phyloP scores from a whole-genome alignment of 2,113 vertebrate species.

The Clinocottus analis region DNA sequence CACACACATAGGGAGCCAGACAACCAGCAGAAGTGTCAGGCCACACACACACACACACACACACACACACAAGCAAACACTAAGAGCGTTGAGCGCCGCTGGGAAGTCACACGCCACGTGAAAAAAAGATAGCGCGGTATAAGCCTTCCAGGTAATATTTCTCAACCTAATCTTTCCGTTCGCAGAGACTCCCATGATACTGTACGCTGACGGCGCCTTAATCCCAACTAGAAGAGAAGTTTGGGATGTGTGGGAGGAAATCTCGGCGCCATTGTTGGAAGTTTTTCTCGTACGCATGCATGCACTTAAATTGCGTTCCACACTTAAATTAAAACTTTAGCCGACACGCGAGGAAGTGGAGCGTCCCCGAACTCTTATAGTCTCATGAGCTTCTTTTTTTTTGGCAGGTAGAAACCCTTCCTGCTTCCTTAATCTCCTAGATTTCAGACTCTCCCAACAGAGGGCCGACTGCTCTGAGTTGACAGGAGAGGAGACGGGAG shows the following conservation, averaged over 20 bases:
- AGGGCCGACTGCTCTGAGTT: not conserved
- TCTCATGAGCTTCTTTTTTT: constrained; percentile 11
- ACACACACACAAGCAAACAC: constrained; percentile 3
- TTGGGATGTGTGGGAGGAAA: constrained; percentile 46
- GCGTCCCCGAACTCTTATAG: constrained; percentile 5
- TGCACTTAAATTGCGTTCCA: constrained; percentile 27
- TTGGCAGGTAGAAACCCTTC: constrained; percentile 50
- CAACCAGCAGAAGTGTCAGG: constrained; percentile 14
- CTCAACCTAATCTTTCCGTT: constrained; percentile 70
- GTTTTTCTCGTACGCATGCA: constrained; percentile 20
- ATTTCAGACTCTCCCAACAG: constrained; percentile 69
- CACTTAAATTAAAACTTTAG: constrained; percentile 20
- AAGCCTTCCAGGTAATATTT: constrained; percentile 64
- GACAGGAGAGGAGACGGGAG: not conserved
- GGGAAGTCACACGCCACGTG: constrained; percentile 37
- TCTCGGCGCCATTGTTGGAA: constrained; percentile 40
- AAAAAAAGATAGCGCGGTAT: constrained; percentile 50
- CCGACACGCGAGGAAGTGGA: constrained; percentile 19
- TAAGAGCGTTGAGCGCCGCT: constrained; percentile 1
- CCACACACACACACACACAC: constrained; percentile 14
- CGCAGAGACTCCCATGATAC: constrained; percentile 71
- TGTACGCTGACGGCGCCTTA: constrained; percentile 58
- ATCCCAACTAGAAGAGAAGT: constrained; percentile 64
- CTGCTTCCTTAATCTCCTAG: constrained; percentile 67
- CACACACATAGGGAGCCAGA: not conserved